Evolutionary conservation across 2,888 invertebrate genomes (phyloP).

Genomic region (Chymomyza fuscimana): DNA sequence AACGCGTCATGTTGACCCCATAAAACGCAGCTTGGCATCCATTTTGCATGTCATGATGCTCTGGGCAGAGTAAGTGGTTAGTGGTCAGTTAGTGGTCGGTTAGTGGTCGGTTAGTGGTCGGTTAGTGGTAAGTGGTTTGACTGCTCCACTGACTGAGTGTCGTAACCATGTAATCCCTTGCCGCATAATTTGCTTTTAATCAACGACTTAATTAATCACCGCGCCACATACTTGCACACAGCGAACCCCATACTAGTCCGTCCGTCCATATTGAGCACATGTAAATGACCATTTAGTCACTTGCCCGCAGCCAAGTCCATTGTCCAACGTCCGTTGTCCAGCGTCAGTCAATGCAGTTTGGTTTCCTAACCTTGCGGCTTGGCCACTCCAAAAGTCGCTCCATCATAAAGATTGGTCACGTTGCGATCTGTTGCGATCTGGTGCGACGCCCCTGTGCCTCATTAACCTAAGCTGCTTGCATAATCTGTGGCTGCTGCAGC

Average conservation of each 20-base stretch:
- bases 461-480: not conserved
- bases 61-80: not conserved
- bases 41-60: not conserved
- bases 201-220: conserved; percentile 44
- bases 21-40: not conserved
- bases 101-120: not conserved
- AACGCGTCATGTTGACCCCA: not conserved
- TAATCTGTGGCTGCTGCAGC: not conserved
- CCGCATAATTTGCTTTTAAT: conserved; percentile 30
- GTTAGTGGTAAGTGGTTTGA: not conserved
- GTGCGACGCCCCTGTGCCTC: not conserved
- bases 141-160: not conserved
- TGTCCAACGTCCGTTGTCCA: not conserved
- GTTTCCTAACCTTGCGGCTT: not conserved
- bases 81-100: not conserved
- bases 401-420: not conserved
- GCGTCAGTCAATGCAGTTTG: not conserved
- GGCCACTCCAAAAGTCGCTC: not conserved
- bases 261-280: not conserved
- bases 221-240: not conserved
- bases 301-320: not conserved
- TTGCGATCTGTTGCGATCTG: not conserved
- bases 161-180: not conserved
- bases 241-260: not conserved
- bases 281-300: not conserved